A percentile compares a stretch with the other conserved stretches of the same genome.
These are phyloP conservation scores for Triops longicaudatus DNA, from an alignment of 1,140 invertebrate species.

Conservation along the genomic window DNA sequence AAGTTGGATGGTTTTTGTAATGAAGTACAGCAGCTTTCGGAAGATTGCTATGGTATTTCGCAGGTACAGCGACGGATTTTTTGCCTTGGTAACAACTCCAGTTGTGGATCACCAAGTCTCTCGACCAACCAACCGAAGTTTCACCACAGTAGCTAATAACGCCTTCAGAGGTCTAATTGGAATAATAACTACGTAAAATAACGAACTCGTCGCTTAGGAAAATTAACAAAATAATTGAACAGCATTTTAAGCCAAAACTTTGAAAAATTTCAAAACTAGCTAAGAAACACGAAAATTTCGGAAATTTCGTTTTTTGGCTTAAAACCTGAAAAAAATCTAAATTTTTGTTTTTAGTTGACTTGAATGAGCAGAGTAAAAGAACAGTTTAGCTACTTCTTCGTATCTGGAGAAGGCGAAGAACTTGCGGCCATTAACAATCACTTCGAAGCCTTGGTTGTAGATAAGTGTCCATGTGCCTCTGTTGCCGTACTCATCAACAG, in stretches of 20 bases:
- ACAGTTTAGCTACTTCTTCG: constrained; percentile 28
- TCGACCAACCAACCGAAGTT: constrained; percentile 43
- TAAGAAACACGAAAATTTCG: no score
- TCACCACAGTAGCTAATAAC: constrained; percentile 41
- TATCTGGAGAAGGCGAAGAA: constrained; percentile 30
- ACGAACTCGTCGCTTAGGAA: no score
- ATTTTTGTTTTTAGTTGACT: no score
- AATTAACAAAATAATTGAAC: no score
- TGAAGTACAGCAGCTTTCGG: background rate
- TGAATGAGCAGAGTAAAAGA: no score
- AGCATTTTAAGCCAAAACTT: no score
- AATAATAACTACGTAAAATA: no score
- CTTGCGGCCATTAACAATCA: constrained; percentile 34
- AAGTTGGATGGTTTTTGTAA: background rate
- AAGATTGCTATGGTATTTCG: constrained; percentile 28
- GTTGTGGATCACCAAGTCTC: constrained; percentile 40
- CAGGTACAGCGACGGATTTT: constrained; percentile 29
- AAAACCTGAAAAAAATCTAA: no score
- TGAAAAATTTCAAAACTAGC: no score
- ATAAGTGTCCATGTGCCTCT: constrained; percentile 49
- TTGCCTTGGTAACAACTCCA: constrained; percentile 41
- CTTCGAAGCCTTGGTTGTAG: constrained; percentile 46
- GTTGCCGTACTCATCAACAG: constrained; percentile 43
- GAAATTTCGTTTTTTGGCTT: no score
- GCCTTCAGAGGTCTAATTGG: constrained; percentile 2